These are phyloP conservation scores for Drosophila murphyi DNA, from an alignment of 1,140 invertebrate species.

Conservation along the genomic window DNA sequence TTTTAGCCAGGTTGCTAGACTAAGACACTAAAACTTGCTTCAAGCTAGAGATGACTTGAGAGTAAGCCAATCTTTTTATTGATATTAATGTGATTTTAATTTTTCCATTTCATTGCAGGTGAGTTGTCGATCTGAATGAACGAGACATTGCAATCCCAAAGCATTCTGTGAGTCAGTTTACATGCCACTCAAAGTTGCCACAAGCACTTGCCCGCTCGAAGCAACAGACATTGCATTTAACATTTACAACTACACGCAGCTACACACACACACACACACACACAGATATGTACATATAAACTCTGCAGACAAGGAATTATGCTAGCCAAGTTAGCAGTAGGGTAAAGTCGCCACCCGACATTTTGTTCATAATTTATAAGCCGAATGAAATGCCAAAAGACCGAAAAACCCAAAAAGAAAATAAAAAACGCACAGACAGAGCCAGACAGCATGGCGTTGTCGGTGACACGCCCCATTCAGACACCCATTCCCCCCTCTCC, in stretches of 20 bases:
- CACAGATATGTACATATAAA: conserved; percentile 1
- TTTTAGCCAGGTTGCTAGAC: background rate
- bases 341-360: conserved; percentile 24
- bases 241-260: conserved; percentile 21
- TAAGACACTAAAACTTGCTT: conserved; percentile 25
- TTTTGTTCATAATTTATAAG: conserved; percentile 80
- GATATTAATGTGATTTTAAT: conserved; percentile 41
- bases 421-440: conserved; percentile 19
- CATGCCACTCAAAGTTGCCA: conserved; percentile 38
- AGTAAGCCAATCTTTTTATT: conserved; percentile 19
- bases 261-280: conserved; percentile 10
- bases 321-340: conserved; percentile 17
- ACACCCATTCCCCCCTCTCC: conserved; percentile 18
- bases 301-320: conserved; percentile 61
- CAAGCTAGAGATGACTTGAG: background rate
- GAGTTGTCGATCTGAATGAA: conserved; percentile 23
- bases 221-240: conserved; percentile 49
- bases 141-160: background rate
- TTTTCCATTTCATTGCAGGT: conserved; percentile 43
- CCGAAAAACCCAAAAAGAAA: conserved; percentile 19
- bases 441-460: conserved; percentile 75
- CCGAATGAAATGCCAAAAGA: conserved; percentile 50
- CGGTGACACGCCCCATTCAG: conserved; percentile 55
- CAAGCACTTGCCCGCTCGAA: conserved; percentile 22
- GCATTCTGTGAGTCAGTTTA: conserved; percentile 20